Base-by-base conservation (phyloP, 2,113 vertebrate species). In the Hemiprocne comata region DNA sequence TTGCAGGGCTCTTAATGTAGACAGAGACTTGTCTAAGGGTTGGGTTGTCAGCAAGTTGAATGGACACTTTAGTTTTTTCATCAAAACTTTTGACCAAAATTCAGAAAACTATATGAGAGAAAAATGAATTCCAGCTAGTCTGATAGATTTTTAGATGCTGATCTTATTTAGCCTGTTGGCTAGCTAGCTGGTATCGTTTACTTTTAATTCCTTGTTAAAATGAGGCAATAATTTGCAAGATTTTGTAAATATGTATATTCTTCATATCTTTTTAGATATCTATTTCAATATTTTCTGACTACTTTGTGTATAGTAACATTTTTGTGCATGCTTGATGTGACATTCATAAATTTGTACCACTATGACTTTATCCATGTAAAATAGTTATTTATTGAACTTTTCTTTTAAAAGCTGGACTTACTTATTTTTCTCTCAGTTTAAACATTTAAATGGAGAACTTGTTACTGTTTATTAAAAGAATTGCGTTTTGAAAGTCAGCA, bases 211-310 rank as follows among this genome's bases (percentile, higher is more conserved):
- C 97, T 98, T 98, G 97, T 98, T 98, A 98, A 98, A 98, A 98
- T 98, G 99, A 99, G 99, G 99, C 99, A 99, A 99, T 99, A 99
- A 99, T 99, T 98, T 98, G 98, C 98, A 98, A 97, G 96, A 98
- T 98, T 98, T 98, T 98, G 98, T 99, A 99, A 98, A 99, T 99
- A 99, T 99, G 97, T 98, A 99, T 98, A 98, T 98, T 97, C 98
- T 98, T 97, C 96, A 98, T 98, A 94, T 97, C 97, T 98, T 97
- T 98, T 97, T 98, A 98, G 97, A 97, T 98, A 97, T 96, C 97
- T 98, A 93, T 98, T 98, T 98, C 97, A 98, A 95, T 98, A 98
- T 98, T 98, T 98, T 98, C 98, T 96, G 97, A 98, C 98, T 98
- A 97, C 96, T 98, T 97, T 81, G 97, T 98, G 97, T 98, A 98